Conservation (phyloP, 1,140 invertebrate species). For the Trinorchestia longiramus region DNA sequence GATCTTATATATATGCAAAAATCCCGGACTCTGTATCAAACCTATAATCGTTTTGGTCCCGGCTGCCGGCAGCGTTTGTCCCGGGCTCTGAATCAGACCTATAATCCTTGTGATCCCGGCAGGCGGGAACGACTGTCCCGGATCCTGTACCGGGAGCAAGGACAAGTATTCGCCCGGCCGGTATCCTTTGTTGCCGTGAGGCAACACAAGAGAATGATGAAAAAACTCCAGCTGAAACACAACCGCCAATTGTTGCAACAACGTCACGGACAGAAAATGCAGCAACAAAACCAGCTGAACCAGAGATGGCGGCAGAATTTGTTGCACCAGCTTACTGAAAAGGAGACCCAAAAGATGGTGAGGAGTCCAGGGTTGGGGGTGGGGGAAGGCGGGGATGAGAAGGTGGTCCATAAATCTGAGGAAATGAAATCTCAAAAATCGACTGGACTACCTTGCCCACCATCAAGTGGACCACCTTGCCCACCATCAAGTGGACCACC, state of each 20-base stretch:
- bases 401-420: background rate
- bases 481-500: background rate
- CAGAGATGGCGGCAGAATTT: background rate
- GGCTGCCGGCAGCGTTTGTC: background rate
- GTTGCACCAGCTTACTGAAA: background rate
- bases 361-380: background rate
- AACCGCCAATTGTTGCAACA: background rate
- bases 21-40: background rate
- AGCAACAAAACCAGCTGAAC: background rate
- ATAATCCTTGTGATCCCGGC: background rate
- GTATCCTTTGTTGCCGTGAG: background rate
- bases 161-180: background rate
- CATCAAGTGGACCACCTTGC: background rate
- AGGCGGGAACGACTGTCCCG: constrained; percentile 3
- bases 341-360: background rate
- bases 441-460: background rate
- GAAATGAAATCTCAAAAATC: background rate
- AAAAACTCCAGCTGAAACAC: background rate
- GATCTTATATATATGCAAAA: too few relatives aligned
- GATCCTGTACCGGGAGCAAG: background rate
- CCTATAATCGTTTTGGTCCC: background rate
- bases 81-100: too few relatives aligned
- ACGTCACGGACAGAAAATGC: background rate
- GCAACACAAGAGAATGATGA: background rate
- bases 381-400: background rate